Evolutionary conservation across 35 echinoderm and acorn worm genomes (phyloP), one percentile per base, ranked within the genome.

Genomic region (Diadema setosum): DNA sequence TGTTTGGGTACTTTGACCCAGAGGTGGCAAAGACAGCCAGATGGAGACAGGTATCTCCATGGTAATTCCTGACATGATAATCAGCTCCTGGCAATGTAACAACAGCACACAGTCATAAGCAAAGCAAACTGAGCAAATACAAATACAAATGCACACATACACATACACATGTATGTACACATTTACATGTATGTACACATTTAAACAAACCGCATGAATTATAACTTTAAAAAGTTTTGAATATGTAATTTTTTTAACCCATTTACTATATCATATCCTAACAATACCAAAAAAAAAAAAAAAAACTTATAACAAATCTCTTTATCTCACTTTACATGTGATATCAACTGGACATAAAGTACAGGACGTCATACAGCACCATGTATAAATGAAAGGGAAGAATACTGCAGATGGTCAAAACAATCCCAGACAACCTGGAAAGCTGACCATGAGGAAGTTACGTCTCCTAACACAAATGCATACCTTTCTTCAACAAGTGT

Each of bases 401-500:
- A 12, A 33, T 8, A 9, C 29, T 9, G 65, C 25, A 12, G 18
- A 12, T 27, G 29, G 18, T 20, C 29, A 33, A 14, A 27, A 23
- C 20, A 70, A 23, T 14, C 12, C 11, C 8, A 70, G 8, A 14
- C 12, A 11, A 23, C 12, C 25, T 8, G 8, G 29, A 27, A 70
- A 70, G 65, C 31, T n/a, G n/a, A n/a, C n/a, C n/a, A n/a, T n/a
- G 18, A 26, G 8, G 29, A 14, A 12, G 31, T 33, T 14, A 20
- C 8, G 31, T 70, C 12, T 8, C 18, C 11, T 70, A 23, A 14
- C 11, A 70, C 12, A 8, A 23, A 8, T 70, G 18, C 81, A 2
- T 85, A 91, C 90, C 90, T 91, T 40, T 78, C 36, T 76, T 31
- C 82, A 91, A 33, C 46, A 91, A 39, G 34, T 70, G 86, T 26